Percentiles rank a stretch among this genome's conserved stretches.
These are phyloP conservation scores for Eupithecia pulchellata DNA, from an alignment of 2,888 invertebrate genomes.

Conservation along the genomic window DNA sequence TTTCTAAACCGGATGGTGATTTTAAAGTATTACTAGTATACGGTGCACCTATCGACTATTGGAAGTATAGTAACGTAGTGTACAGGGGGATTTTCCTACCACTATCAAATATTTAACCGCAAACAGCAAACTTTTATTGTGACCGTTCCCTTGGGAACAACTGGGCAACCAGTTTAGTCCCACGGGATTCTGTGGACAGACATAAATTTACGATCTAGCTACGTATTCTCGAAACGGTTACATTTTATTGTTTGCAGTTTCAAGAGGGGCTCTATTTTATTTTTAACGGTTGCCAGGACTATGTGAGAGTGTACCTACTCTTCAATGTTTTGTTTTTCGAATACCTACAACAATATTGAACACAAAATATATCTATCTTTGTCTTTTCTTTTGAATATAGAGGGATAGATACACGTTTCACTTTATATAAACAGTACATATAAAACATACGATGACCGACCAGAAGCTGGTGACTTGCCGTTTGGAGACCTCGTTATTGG, in stretches of 20 bases:
- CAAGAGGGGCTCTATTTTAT: neutral
- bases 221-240: neutral
- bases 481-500: no score
- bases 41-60: no score
- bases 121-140: constrained; percentile 9
- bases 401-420: no score
- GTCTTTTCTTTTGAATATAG: no score
- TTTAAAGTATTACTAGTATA: no score
- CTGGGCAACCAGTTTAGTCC: neutral
- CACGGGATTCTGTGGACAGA: constrained; percentile 4
- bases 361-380: neutral
- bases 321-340: neutral
- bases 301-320: neutral
- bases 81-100: neutral
- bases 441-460: no score
- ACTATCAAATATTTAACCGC: constrained; percentile 9
- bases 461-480: no score
- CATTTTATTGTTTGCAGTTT: constrained; percentile 4
- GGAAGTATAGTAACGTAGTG: neutral
- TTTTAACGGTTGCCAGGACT: neutral
- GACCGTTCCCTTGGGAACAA: neutral
- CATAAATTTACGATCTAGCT: constrained; percentile 6
- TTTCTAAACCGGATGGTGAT: no score
- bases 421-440: no score
- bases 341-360: neutral